Conservation (phyloP, 2,113 vertebrate species). For the Fukomys damarensis region DNA sequence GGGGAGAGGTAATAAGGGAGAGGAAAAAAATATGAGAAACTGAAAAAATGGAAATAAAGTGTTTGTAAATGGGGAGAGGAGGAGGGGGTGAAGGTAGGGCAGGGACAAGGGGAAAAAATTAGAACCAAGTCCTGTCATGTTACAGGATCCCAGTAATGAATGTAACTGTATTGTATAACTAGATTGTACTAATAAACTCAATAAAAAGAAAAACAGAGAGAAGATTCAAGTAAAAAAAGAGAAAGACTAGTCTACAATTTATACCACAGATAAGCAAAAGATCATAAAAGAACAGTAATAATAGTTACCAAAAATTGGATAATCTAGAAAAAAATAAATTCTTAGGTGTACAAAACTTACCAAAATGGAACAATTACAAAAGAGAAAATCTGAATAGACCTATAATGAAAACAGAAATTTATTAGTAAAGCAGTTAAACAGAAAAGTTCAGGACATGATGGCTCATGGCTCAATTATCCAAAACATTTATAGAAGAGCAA, state of each 20-base stretch:
- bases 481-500: background rate
- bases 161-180: no score
- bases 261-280: background rate
- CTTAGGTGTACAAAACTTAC: background rate
- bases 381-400: background rate
- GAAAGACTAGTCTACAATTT: background rate
- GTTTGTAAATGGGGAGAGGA: no score
- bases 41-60: no score
- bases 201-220: no score
- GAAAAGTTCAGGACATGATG: background rate
- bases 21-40: no score
- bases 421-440: background rate
- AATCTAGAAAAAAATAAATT: background rate
- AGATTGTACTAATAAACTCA: no score
- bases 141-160: no score
- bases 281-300: background rate
- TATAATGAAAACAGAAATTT: background rate
- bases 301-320: background rate
- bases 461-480: background rate
- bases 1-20: no score
- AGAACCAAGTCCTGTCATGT: no score
- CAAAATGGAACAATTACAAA: background rate
- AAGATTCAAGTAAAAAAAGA: background rate
- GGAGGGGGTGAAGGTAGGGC: no score
- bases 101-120: no score